Percentiles rank a stretch among this genome's conserved stretches.
Conservation (phyloP, 2,888 invertebrate genomes). For the Oxyscelio sp. region DNA sequence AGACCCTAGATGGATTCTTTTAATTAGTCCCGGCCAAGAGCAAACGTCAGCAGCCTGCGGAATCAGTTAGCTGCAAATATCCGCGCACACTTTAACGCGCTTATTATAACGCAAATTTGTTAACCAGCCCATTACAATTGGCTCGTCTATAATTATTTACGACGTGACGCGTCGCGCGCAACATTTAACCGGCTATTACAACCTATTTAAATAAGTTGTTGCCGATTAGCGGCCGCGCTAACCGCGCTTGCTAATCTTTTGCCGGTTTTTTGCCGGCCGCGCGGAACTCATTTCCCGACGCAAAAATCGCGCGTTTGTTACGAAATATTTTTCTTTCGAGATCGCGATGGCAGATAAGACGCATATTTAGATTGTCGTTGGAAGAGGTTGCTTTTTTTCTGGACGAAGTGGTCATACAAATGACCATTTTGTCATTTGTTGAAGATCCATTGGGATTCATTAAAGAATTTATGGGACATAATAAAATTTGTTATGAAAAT, state of each 20-base stretch:
- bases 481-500: too few relatives aligned
- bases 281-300: not conserved
- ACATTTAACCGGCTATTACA: conserved; percentile 61
- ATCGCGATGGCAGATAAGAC: not conserved
- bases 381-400: not conserved
- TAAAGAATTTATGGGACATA: too few relatives aligned
- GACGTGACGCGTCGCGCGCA: conserved; percentile 40
- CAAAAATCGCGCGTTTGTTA: not conserved
- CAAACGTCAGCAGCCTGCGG: conserved; percentile 78
- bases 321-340: not conserved
- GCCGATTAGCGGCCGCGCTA: conserved; percentile 46
- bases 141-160: conserved; percentile 67
- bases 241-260: too few relatives aligned
- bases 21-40: conserved; percentile 85
- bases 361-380: not conserved
- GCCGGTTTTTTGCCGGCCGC: not conserved
- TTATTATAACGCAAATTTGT: conserved; percentile 72
- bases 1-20: conserved; percentile 84
- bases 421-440: too few relatives aligned
- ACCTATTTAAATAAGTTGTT: conserved; percentile 70
- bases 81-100: conserved; percentile 59
- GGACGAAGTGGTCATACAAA: conserved; percentile 31
- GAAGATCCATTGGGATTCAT: too few relatives aligned
- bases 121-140: conserved; percentile 69
- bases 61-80: conserved; percentile 74